These are phyloP conservation scores for Pseudomyrmex concolor DNA, from an alignment of 1,140 invertebrate genomes.

Conservation along the genomic window DNA sequence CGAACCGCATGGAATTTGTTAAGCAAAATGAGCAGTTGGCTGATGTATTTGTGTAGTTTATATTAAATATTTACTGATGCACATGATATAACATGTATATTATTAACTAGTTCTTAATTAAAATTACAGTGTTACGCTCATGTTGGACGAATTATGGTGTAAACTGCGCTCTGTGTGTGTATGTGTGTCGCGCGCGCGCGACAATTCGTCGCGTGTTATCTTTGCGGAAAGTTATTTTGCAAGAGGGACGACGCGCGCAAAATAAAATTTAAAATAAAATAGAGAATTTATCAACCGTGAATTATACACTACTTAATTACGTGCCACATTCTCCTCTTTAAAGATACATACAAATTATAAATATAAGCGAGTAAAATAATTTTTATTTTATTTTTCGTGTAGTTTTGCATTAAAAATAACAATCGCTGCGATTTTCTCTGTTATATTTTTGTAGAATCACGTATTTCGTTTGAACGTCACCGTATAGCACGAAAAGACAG, in stretches of 20 bases:
- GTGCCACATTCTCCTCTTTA: neutral
- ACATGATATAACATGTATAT: conserved; percentile 14
- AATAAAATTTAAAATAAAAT: conserved; percentile 10
- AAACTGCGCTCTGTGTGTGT: neutral
- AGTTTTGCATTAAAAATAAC: neutral
- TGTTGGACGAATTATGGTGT: neutral
- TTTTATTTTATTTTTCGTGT: neutral
- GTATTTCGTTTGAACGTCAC: conserved; percentile 6
- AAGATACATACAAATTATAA: neutral
- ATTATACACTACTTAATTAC: neutral
- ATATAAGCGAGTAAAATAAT: conserved; percentile 24
- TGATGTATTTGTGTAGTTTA: neutral
- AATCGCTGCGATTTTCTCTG: neutral
- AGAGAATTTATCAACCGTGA: neutral
- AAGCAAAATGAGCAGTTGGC: conserved; percentile 21
- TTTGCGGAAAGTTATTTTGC: conserved; percentile 16
- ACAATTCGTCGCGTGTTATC: neutral
- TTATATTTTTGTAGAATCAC: neutral
- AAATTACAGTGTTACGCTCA: conserved; percentile 43
- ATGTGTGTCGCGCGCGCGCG: too few relatives aligned
- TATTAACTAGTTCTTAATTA: conserved; percentile 50
- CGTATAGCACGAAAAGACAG: neutral
- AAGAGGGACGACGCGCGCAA: neutral
- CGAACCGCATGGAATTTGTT: conserved; percentile 12
- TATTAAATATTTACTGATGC: conserved; percentile 27